Percentiles rank a stretch among this genome's conserved stretches.
phyloP scores from a whole-genome alignment of 2,113 vertebrate genomes.

The Cervus canadensis region DNA sequence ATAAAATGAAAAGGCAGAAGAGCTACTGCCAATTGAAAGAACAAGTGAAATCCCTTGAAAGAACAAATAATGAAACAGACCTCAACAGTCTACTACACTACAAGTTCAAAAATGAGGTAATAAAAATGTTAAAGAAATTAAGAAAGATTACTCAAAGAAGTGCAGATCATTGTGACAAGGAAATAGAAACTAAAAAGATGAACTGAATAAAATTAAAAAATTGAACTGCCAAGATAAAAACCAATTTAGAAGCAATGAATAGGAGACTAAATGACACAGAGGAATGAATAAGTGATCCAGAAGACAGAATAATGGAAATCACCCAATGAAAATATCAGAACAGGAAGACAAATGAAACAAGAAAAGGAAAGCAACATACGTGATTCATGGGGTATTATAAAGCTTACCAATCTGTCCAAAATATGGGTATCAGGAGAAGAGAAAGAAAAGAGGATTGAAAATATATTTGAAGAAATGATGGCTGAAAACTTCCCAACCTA shows the following conservation, averaged over 20 bases:
- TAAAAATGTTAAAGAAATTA: neutral
- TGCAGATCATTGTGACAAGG: neutral
- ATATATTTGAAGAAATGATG: neutral
- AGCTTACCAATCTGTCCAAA: neutral
- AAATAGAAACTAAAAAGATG: neutral
- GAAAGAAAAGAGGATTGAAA: neutral
- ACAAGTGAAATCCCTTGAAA: neutral
- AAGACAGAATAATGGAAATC: neutral
- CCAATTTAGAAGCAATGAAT: neutral
- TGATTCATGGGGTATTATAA: neutral
- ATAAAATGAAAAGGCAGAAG: neutral
- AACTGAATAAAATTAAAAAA: neutral
- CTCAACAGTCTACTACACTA: neutral
- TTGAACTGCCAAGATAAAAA: neutral
- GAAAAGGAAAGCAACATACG: neutral
- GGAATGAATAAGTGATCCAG: neutral
- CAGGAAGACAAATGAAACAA: neutral
- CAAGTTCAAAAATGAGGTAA: neutral
- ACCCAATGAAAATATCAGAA: neutral
- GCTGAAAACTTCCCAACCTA: neutral
- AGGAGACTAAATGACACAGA: neutral
- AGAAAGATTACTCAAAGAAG: neutral
- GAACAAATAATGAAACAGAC: neutral
- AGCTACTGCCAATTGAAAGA: neutral
- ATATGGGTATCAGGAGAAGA: neutral